Evolutionary conservation across 2,888 invertebrate species (phyloP).

Genomic region (Rhamnusium bicolor): DNA sequence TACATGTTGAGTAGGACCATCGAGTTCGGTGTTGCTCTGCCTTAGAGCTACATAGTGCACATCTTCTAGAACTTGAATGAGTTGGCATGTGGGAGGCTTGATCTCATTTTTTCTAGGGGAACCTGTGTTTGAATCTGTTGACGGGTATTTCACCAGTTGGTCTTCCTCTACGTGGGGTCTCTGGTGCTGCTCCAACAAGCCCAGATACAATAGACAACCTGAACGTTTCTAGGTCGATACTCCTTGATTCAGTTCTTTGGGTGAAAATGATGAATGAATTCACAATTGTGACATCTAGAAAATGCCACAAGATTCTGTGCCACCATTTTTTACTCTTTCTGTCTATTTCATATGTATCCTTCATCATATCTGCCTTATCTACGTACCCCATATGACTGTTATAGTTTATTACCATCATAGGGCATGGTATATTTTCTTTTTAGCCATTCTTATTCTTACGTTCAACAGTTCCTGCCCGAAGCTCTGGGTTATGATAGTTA

Average conservation of each 20-base stretch:
- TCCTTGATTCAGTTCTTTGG: slow-evolving; percentile 48
- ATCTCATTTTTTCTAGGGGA: slow-evolving; percentile 16
- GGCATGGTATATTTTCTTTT: not conserved
- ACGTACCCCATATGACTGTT: not conserved
- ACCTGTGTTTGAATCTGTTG: slow-evolving; percentile 18
- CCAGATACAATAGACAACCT: not conserved
- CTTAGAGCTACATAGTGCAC: not conserved
- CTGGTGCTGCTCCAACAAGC: not conserved
- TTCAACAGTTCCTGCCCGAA: not conserved
- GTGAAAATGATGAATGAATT: slow-evolving; percentile 40
- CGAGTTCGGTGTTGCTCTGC: not conserved
- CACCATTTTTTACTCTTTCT: slow-evolving; percentile 2
- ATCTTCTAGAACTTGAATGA: slow-evolving; percentile 3
- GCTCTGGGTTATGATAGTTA: slow-evolving; percentile 4
- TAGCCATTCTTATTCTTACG: slow-evolving; percentile 21
- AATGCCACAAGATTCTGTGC: slow-evolving; percentile 1
- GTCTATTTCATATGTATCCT: not conserved
- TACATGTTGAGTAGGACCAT: not conserved
- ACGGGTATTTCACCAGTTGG: slow-evolving; percentile 3
- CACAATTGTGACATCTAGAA: not conserved
- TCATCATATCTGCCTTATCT: not conserved
- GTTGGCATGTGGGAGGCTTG: slow-evolving; percentile 13
- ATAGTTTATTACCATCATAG: not conserved
- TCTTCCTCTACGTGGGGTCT: not conserved
- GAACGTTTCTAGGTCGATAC: no score